Evolutionary conservation across 2,113 vertebrate genomes (phyloP).

Genomic region (Gopherus flavomarginatus): DNA sequence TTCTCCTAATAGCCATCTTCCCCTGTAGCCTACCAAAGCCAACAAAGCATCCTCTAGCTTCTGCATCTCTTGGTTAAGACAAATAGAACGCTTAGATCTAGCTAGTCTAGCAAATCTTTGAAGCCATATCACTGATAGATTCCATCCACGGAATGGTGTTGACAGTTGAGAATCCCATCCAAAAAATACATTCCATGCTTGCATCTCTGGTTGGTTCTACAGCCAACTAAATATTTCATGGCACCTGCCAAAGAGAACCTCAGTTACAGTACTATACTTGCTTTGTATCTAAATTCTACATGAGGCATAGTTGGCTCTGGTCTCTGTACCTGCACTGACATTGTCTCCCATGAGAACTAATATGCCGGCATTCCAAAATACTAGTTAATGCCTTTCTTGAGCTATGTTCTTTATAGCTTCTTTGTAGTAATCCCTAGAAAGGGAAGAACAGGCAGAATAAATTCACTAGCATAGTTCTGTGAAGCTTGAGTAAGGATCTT

Average conservation of each 20-base stretch:
- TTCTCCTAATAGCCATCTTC: neutral
- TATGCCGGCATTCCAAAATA: constrained; percentile 33
- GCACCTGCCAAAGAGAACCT: neutral
- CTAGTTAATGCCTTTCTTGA: neutral
- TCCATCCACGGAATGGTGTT: neutral
- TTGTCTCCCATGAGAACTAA: neutral
- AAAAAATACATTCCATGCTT: neutral
- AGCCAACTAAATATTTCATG: neutral
- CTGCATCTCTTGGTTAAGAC: neutral
- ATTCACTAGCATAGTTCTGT: neutral
- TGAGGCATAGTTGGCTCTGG: neutral
- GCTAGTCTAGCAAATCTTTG: neutral
- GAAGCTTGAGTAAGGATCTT: neutral
- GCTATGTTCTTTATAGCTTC: neutral
- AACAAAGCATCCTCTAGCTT: neutral
- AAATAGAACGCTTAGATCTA: neutral
- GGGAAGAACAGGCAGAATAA: neutral
- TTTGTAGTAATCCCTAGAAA: constrained; percentile 15
- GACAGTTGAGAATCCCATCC: neutral
- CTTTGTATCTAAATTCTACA: constrained; percentile 9
- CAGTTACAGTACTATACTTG: neutral
- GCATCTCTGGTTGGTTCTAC: neutral
- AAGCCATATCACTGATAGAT: neutral
- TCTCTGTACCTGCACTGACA: neutral
- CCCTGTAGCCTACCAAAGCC: neutral